These are phyloP conservation scores for Plagodis dolabraria DNA, from an alignment of 2,888 invertebrate species.

Conservation along the genomic window DNA sequence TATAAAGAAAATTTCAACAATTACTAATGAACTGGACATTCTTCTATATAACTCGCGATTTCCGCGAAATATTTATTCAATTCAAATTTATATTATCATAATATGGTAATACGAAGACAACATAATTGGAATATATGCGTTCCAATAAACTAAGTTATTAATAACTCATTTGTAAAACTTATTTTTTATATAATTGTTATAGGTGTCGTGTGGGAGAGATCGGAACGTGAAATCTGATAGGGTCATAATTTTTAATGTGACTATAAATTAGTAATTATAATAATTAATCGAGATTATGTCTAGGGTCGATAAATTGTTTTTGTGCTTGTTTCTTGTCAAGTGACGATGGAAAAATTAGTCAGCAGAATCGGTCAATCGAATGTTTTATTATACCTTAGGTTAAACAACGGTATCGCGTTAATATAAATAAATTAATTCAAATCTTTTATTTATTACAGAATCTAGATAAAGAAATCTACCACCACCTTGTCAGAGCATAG, in stretches of 20 bases:
- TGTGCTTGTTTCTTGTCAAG: constrained; percentile 6
- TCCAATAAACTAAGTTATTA: constrained; percentile 22
- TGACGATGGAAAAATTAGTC: constrained; percentile 4
- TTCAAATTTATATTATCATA: constrained; percentile 10
- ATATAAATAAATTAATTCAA: too few relatives aligned
- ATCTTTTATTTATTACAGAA: too few relatives aligned
- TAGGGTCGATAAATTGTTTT: constrained; percentile 21
- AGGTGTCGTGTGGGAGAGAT: constrained; percentile 31
- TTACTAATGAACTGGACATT: not conserved
- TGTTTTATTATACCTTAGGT: too few relatives aligned
- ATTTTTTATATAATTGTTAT: constrained; percentile 29
- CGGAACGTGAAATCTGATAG: constrained; percentile 29
- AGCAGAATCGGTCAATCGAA: too few relatives aligned
- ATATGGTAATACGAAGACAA: constrained; percentile 21
- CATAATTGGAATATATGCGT: constrained; percentile 29
- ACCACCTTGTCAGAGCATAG: too few relatives aligned
- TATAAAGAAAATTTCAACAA: too few relatives aligned
- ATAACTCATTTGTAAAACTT: constrained; percentile 32
- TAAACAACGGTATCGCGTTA: too few relatives aligned
- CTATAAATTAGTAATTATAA: constrained; percentile 33
- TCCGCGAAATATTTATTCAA: constrained; percentile 17
- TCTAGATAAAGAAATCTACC: too few relatives aligned
- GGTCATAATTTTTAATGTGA: constrained; percentile 34
- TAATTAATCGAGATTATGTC: constrained; percentile 31
- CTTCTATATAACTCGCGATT: constrained; percentile 3